These are phyloP conservation scores for Nasonovia ribisnigri DNA, from an alignment of 2,888 invertebrate genomes.

Conservation along the genomic window DNA sequence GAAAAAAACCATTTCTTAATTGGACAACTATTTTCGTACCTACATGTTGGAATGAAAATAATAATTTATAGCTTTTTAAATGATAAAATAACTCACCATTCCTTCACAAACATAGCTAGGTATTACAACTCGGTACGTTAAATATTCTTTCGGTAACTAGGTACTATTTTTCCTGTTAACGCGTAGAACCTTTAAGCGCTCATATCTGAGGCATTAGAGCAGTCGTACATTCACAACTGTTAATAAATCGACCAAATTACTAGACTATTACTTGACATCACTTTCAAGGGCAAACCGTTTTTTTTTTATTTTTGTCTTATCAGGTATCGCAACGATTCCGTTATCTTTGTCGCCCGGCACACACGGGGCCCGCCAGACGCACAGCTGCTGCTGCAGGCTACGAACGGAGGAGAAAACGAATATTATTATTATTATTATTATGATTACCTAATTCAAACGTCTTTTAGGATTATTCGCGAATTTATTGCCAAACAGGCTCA, in stretches of 20 bases:
- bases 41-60: background rate
- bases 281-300: slow-evolving; percentile 62
- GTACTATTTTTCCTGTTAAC: slow-evolving; percentile 2
- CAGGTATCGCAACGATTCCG: background rate
- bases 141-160: slow-evolving; percentile 16
- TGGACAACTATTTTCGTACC: background rate
- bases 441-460: background rate
- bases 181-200: background rate
- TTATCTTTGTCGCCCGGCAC: background rate
- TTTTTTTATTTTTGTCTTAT: slow-evolving; percentile 44
- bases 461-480: background rate
- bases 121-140: background rate
- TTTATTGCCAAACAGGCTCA: background rate
- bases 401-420: background rate
- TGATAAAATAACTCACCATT: slow-evolving; percentile 6
- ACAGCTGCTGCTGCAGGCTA: background rate
- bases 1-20: background rate
- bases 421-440: background rate
- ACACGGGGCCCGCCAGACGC: background rate
- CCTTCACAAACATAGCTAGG: background rate
- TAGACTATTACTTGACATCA: slow-evolving; percentile 50
- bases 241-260: slow-evolving; percentile 55
- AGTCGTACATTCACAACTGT: background rate
- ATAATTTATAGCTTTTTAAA: background rate
- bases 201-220: background rate